Conservation (phyloP, 2,113 vertebrate genomes). For the Piaya cayana region DNA sequence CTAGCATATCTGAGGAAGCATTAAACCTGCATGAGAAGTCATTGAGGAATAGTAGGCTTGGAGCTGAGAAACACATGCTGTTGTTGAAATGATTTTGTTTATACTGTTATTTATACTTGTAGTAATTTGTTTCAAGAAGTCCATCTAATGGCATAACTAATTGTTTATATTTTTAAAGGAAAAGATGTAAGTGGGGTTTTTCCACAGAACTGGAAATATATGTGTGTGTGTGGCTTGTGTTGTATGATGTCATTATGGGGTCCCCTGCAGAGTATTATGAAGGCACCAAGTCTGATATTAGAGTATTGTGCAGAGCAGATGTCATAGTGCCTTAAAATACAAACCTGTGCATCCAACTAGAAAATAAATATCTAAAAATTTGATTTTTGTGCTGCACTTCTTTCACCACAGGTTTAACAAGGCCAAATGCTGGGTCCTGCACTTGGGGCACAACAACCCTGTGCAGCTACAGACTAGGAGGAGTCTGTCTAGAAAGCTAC, state of each 20-base stretch:
- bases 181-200: not conserved
- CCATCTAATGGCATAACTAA: not conserved
- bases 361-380: not conserved
- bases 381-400: not conserved
- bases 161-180: not conserved
- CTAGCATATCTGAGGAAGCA: not conserved
- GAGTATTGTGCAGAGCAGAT: not conserved
- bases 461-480: no score
- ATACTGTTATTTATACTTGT: not conserved
- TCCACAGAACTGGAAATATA: not conserved
- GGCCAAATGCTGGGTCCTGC: no score
- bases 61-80: not conserved
- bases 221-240: no score
- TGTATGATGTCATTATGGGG: not conserved
- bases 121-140: not conserved
- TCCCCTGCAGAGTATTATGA: rapidly evolving
- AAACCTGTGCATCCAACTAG: rapidly evolving
- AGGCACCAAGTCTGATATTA: not conserved
- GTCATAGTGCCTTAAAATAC: not conserved
- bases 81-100: not conserved
- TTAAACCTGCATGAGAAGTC: not conserved
- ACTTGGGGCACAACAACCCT: no score
- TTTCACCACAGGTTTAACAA: no score
- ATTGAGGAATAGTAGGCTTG: not conserved
- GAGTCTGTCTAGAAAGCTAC: no score